Evolutionary conservation across 2,797 vertebrate genomes (phyloP), one percentile per base, ranked within the genome.

Genomic region (Spinibarbus caldwelli): DNA sequence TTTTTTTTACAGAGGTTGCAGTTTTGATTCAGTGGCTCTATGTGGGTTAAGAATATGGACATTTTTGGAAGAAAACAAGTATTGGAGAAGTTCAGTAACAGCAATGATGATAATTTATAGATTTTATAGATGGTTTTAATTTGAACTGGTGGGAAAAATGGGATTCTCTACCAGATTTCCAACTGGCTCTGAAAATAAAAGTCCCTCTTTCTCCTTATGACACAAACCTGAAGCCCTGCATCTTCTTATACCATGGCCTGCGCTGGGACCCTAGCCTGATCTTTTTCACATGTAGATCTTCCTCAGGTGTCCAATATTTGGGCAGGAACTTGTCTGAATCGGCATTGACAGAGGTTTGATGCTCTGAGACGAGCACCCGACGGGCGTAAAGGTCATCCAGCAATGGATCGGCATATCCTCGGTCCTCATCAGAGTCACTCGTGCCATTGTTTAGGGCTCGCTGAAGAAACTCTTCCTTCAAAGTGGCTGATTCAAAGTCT

Each of bases 191-290:
- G 23, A 8, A 19, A 15, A 38, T n/a, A 83, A 80, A 43, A 62
- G 0, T 21, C 21, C 6, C 10, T 43, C n/a, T 52, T 17, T 26
- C 14, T 12, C 49, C 45, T 29, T 12, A 85, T 49, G 19, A 21
- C 75, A 97, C 98, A 93, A 95, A 98, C 97, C 97, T 98, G 93
- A 97, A 95, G 88, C 94, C 94, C 93, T 96, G 97, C 95, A 98
- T 95, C 91, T 97, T 96, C 92, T 94, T 97, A 94, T 98, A 99
- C 98, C 97, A 99, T 0, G 97, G 96, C 90, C 97, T 96, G 90
- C 92, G 95, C 94, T 94, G 95, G 64, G 95, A 96, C 87, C 95
- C 95, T 3, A 95, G 95, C 88, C 95, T 95, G 91, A 97, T 95
- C 73, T 94, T 95, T 86, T 93, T 95, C 91, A 97, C 96, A 12